Evolutionary conservation across 2,113 vertebrate species (phyloP).

Genomic region (Symphodus melops): DNA sequence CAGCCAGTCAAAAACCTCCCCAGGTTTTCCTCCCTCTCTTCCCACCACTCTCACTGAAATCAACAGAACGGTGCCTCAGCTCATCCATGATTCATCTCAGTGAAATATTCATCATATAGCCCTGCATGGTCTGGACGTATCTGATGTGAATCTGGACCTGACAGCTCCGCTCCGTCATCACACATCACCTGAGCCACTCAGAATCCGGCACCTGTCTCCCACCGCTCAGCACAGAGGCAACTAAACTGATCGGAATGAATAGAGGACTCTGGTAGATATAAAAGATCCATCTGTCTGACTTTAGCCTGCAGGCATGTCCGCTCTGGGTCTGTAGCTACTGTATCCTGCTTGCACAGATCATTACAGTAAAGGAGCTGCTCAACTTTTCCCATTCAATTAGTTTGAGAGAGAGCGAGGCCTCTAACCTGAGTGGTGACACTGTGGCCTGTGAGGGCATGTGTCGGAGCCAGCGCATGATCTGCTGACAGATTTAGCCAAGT

Average conservation of each 20-base stretch:
- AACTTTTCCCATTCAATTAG: slow-evolving; percentile 79
- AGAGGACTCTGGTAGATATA: slow-evolving; percentile 69
- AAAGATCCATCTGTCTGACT: slow-evolving; percentile 76
- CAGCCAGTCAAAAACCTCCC: slow-evolving; percentile 76
- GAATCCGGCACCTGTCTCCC: slow-evolving; percentile 76
- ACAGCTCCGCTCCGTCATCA: slow-evolving; percentile 79
- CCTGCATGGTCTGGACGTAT: slow-evolving; percentile 72
- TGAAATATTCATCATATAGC: slow-evolving; percentile 82
- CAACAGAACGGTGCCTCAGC: slow-evolving; percentile 72
- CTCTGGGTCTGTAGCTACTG: slow-evolving; percentile 63
- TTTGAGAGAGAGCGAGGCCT: slow-evolving; percentile 36
- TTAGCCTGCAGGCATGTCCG: slow-evolving; percentile 77
- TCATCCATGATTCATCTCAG: slow-evolving; percentile 80
- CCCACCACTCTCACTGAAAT: slow-evolving; percentile 75
- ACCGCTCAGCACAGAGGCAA: slow-evolving; percentile 62
- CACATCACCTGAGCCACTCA: slow-evolving; percentile 73
- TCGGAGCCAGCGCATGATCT: slow-evolving; percentile 42
- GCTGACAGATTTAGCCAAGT: slow-evolving; percentile 54
- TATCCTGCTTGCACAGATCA: slow-evolving; percentile 55
- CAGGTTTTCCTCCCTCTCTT: slow-evolving; percentile 71
- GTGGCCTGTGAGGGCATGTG: slow-evolving; percentile 39
- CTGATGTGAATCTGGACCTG: slow-evolving; percentile 78
- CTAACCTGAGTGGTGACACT: slow-evolving; percentile 28
- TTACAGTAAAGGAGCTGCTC: slow-evolving; percentile 56
- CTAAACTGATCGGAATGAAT: slow-evolving; percentile 79